A percentile compares a stretch with the other conserved stretches of the same genome.
Conservation (phyloP, 2,888 invertebrate genomes). For the Hesperia comma region DNA sequence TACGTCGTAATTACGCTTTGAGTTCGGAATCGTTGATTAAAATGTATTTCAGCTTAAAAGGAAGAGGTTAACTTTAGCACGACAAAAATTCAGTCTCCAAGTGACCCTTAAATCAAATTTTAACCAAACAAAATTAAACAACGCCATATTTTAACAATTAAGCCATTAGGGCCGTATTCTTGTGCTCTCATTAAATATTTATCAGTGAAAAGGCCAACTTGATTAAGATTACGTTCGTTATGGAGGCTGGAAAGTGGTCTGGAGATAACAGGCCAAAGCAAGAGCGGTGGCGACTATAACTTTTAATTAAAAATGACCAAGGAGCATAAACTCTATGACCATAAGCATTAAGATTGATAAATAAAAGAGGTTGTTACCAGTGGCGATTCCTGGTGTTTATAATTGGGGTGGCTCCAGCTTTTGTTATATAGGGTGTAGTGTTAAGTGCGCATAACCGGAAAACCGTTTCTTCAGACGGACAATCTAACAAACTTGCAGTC, state of each 20-base stretch:
- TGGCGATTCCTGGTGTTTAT: too few species aligned
- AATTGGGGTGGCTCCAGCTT: too few species aligned
- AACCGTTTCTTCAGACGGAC: too few species aligned
- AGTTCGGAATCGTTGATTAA: conserved; percentile 33
- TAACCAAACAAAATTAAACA: conserved; percentile 6
- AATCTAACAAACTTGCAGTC: too few species aligned
- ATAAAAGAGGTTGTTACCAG: too few species aligned
- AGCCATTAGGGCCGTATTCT: conserved; percentile 61
- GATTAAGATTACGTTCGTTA: conserved; percentile 68
- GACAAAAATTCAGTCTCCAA: conserved; percentile 40
- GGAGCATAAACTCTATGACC: not conserved
- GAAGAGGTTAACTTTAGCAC: conserved; percentile 27
- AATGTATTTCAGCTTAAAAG: conserved; percentile 33
- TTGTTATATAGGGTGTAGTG: too few species aligned
- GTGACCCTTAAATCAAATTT: not conserved
- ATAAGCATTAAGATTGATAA: too few species aligned
- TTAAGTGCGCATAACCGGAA: too few species aligned
- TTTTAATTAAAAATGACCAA: not conserved
- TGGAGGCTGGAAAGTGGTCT: conserved; percentile 15
- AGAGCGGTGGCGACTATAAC: conserved; percentile 2
- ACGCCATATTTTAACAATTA: conserved; percentile 64
- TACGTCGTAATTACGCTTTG: conserved; percentile 35
- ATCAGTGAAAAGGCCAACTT: conserved; percentile 61
- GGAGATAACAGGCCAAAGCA: conserved; percentile 3
- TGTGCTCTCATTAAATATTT: conserved; percentile 73